phyloP scores from a whole-genome alignment of 2,113 vertebrate species.

The Pedetes capensis region DNA sequence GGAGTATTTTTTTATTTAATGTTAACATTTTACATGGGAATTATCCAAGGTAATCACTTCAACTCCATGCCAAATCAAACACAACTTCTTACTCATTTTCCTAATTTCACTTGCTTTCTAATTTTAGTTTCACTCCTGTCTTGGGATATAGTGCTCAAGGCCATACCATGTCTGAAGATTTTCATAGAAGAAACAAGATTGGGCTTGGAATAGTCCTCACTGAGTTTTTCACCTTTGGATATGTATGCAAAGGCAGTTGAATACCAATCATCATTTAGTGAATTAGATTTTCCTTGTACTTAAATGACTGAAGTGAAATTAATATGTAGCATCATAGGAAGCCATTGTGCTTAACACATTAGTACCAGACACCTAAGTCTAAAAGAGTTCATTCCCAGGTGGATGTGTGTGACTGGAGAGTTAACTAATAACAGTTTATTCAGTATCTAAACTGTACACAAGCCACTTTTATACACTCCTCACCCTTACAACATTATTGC shows the following conservation, averaged over 20 bases:
- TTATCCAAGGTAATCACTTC: slow-evolving; percentile 51
- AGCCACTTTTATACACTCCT: neutral
- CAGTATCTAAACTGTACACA: neutral
- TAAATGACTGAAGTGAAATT: neutral
- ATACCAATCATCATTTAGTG: neutral
- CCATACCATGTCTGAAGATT: neutral
- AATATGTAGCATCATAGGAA: neutral
- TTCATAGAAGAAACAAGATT: slow-evolving; percentile 26
- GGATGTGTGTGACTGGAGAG: neutral
- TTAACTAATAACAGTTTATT: neutral
- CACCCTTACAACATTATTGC: neutral
- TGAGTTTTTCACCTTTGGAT: neutral
- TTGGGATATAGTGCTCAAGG: neutral
- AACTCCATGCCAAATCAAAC: slow-evolving; percentile 49
- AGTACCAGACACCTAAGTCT: neutral
- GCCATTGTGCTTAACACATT: neutral
- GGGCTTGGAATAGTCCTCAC: neutral
- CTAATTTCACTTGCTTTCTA: slow-evolving; percentile 51
- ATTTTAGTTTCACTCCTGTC: slow-evolving; percentile 40
- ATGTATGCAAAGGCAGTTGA: neutral
- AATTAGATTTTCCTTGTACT: neutral
- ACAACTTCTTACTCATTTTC: slow-evolving; percentile 49
- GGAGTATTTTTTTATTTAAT: slow-evolving; percentile 46
- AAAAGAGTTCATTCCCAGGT: neutral
- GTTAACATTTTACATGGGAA: slow-evolving; percentile 64